Evolutionary conservation across 64 coral and sea anemone species (phyloP).

Genomic region (Platygyra sinensis): DNA sequence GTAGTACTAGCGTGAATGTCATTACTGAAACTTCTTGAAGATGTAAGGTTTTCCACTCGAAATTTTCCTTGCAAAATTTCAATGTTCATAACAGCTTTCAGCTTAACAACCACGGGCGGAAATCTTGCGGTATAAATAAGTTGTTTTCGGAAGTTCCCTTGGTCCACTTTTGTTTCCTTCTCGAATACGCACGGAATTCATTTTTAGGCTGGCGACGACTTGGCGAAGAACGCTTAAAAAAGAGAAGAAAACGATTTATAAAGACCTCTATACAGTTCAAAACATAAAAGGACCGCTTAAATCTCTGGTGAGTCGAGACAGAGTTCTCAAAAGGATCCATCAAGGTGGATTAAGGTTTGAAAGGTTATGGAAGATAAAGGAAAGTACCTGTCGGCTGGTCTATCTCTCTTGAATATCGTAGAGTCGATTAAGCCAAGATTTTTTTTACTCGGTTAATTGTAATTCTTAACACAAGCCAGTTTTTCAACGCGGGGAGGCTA

Average conservation of each 20-base stretch:
- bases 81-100: neutral
- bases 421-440: neutral
- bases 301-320: neutral
- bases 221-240: neutral
- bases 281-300: slow-evolving; percentile 7
- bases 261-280: neutral
- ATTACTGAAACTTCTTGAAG: neutral
- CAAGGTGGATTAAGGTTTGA: slow-evolving; percentile 2
- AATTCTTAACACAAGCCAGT: slow-evolving; percentile 15
- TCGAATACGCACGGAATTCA: neutral
- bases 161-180: neutral
- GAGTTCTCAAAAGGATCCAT: neutral
- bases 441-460: slow-evolving; percentile 34
- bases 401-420: neutral
- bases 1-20: neutral
- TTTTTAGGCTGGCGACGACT: neutral
- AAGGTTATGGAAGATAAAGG: neutral
- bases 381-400: slow-evolving; percentile 9
- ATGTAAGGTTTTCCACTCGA: neutral
- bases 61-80: neutral
- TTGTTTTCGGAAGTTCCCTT: neutral
- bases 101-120: neutral
- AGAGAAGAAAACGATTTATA: neutral
- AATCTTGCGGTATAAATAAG: slow-evolving; percentile 7
- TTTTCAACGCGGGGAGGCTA: slow-evolving; percentile 60